Evolutionary conservation across 2,797 vertebrate genomes (phyloP), one percentile per base, ranked within the genome.

Genomic region (Taeniopygia guttata): DNA sequence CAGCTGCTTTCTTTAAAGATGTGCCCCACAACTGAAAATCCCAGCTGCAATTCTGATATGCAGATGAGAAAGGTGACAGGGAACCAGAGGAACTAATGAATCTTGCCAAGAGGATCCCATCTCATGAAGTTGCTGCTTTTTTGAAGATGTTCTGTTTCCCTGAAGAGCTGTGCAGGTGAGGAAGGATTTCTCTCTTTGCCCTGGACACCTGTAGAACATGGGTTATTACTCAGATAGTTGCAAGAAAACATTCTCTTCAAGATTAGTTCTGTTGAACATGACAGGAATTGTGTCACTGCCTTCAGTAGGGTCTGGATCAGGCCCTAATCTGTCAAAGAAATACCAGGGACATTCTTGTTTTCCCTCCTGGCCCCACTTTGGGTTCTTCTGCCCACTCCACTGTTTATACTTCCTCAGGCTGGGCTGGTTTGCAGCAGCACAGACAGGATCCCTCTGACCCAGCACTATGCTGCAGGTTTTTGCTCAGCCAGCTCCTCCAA

Each of bases 251-350:
- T 2, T 4, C 54, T 68, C 40, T 80, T 70, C 36, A 59, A 87
- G 58, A 52, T 46, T 46, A 11, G 30, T 95, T 79, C 58, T 87
- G 64, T 22, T 92, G 89, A 81, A 40, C 55, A 67, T 83, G 29
- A 23, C 46, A 77, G 84, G 38, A 88, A 42, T 48, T 59, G 59
- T 90, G 73, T 62, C 87, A 27, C 51, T 80, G 46, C 49, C 38
- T 87, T 67, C 73, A 56, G 75, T 46, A 64, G 62, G 85, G 79
- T 62, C 46, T 62, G 46, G 29, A 55, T 55, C 60, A 78, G 80
- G 45, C 84, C 52, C 40, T 92, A n/a, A 75, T 66, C 89, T 95
- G 77, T 51, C 76, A 74, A 91, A 95, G 83, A 89, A 95, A 84
- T 90, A 84, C 34, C 64, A 79, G 49, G 13, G 55, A 46, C 48